Percentiles rank a stretch among this genome's conserved stretches.
Conservation (phyloP, 2,797 vertebrate species). For the Molothrus aeneus region DNA sequence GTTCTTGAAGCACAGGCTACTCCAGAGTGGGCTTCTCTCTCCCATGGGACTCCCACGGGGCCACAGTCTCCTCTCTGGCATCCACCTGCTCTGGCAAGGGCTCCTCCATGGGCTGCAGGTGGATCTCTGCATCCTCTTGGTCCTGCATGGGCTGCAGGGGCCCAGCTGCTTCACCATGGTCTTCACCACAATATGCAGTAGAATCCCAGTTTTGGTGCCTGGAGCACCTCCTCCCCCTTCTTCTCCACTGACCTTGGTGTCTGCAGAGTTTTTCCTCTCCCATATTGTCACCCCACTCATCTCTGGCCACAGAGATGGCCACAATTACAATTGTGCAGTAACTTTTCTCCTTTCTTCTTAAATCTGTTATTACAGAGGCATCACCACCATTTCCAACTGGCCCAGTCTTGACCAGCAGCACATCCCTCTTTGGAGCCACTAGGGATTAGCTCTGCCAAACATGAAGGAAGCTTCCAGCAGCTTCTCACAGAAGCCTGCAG, state of each 20-base stretch:
- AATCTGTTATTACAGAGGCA: background rate
- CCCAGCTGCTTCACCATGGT: background rate
- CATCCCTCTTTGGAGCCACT: background rate
- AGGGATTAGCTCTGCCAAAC: background rate
- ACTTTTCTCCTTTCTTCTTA: background rate
- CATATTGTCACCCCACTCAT: background rate
- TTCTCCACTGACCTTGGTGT: background rate
- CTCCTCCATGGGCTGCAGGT: background rate
- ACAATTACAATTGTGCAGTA: background rate
- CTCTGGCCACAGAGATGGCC: too few species aligned
- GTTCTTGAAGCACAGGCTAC: background rate
- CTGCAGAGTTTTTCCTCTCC: background rate
- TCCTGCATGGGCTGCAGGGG: background rate
- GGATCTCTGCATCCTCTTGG: background rate
- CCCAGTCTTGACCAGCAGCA: background rate
- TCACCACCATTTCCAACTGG: background rate
- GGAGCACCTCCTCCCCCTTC: background rate
- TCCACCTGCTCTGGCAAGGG: background rate
- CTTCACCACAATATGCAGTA: fast-evolving
- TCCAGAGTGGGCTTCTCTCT: background rate
- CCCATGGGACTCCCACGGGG: fast-evolving
- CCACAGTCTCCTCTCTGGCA: background rate
- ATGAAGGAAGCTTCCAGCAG: background rate
- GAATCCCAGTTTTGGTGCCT: background rate
- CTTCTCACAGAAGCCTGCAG: background rate